phyloP scores from a whole-genome alignment of 2,888 invertebrate genomes.

The Digitonthophagus gazella region DNA sequence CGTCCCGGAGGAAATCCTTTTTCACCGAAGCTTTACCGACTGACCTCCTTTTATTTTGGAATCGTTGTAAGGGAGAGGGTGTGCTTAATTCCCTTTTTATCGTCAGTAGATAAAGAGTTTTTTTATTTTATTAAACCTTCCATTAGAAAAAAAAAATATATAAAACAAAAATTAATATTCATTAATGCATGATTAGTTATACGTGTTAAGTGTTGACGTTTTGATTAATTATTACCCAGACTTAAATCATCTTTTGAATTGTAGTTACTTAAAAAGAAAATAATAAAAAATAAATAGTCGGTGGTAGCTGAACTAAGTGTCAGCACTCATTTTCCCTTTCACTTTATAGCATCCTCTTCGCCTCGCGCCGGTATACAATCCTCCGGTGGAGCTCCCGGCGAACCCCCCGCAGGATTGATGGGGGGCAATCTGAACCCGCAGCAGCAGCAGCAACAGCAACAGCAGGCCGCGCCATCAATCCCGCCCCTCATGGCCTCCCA shows the following conservation, averaged over 20 bases:
- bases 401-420: constrained; percentile 32
- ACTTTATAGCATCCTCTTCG: constrained; percentile 6
- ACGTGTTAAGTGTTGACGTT: too few species aligned
- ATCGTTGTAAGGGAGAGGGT: not conserved
- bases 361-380: constrained; percentile 14
- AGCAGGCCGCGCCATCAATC: constrained; percentile 49
- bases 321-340: not conserved
- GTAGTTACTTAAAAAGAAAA: too few species aligned
- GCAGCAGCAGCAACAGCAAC: constrained; percentile 45
- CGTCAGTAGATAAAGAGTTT: too few species aligned
- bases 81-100: not conserved
- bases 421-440: constrained; percentile 35
- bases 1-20: not conserved
- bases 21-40: not conserved
- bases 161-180: too few species aligned
- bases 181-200: too few species aligned
- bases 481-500: constrained; percentile 58
- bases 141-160: too few species aligned
- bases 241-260: too few species aligned
- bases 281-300: too few species aligned
- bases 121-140: too few species aligned
- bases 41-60: not conserved
- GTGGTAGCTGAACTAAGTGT: not conserved
- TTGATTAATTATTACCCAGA: too few species aligned
- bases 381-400: constrained; percentile 17